Percentiles rank a stretch among this genome's conserved stretches.
Conservation (phyloP, 2,797 vertebrate species). For the Rhabdomys pumilio region DNA sequence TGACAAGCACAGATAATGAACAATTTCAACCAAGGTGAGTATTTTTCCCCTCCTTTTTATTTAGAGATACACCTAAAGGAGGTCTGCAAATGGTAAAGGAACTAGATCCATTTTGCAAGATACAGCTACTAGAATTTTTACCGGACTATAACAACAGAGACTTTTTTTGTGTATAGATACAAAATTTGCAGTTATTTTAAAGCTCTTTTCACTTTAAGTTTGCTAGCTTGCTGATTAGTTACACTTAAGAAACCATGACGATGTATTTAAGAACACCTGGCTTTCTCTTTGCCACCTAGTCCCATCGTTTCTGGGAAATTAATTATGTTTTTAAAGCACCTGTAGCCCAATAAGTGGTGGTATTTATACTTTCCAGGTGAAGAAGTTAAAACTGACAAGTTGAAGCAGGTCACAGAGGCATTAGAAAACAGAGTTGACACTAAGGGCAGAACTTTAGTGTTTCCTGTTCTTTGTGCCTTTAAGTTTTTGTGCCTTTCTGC, state of each 20-base stretch:
- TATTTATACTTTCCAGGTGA: constrained; percentile 61
- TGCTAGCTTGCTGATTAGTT: constrained; percentile 61
- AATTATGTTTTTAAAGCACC: constrained; percentile 59
- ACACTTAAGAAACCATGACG: constrained; percentile 30
- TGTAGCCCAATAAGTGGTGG: constrained; percentile 6
- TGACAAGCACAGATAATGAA: constrained; percentile 99
- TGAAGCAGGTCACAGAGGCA: constrained; percentile 57
- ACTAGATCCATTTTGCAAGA: constrained; percentile 62
- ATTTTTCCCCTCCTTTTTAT: constrained; percentile 68
- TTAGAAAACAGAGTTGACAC: constrained; percentile 4
- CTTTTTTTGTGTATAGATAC: constrained; percentile 62
- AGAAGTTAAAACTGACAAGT: constrained; percentile 57
- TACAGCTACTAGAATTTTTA: constrained; percentile 65
- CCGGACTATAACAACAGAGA: constrained; percentile 38
- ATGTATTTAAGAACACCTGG: constrained; percentile 71
- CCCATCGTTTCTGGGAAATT: constrained; percentile 64
- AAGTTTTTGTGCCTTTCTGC: constrained; percentile 44
- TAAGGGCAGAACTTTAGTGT: constrained; percentile 29
- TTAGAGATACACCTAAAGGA: constrained; percentile 69
- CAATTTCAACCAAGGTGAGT: constrained; percentile 90
- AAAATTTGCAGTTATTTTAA: constrained; percentile 70
- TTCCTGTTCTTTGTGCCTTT: constrained; percentile 50
- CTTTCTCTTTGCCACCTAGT: constrained; percentile 60
- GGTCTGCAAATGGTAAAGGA: constrained; percentile 60
- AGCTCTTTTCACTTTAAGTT: constrained; percentile 69